Percentiles rank a stretch among this genome's conserved stretches.
Conservation (phyloP, 2,888 invertebrate species). For the Sarcophaga variegata region DNA sequence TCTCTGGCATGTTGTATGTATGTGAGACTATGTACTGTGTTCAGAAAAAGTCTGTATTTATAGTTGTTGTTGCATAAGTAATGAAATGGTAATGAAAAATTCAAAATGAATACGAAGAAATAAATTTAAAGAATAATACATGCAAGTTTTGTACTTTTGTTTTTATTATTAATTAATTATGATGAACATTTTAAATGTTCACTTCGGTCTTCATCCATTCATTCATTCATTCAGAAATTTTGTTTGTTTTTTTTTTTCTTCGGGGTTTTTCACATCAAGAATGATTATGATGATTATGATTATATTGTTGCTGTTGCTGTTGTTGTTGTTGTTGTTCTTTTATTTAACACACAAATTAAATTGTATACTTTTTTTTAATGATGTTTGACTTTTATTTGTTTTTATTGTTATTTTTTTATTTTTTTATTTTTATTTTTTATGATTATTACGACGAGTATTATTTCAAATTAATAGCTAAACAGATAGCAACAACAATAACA, state of each 20-base stretch:
- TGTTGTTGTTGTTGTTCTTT: slow-evolving; percentile 12
- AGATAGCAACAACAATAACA: slow-evolving; percentile 27
- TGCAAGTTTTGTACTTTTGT: neutral
- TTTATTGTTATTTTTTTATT: slow-evolving; percentile 20
- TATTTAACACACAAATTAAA: slow-evolving; percentile 56
- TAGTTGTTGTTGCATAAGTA: neutral
- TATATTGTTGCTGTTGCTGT: neutral
- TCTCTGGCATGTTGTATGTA: no score
- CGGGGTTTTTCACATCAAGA: slow-evolving; percentile 12
- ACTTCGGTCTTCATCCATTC: slow-evolving; percentile 5
- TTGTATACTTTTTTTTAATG: slow-evolving; percentile 66
- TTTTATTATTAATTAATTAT: slow-evolving; percentile 26
- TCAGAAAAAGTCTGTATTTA: neutral
- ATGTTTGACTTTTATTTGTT: slow-evolving; percentile 57
- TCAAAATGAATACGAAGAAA: neutral
- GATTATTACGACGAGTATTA: slow-evolving; percentile 7
- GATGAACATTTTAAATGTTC: slow-evolving; percentile 19
- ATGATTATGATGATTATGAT: neutral
- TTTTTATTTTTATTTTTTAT: slow-evolving; percentile 16
- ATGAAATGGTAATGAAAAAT: neutral
- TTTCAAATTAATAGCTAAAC: slow-evolving; percentile 37
- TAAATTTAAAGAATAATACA: neutral
- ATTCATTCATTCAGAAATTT: neutral
- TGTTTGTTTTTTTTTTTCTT: neutral
- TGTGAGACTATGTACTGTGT: neutral